These are phyloP conservation scores for Caenorhabditis elegans DNA, from an alignment of 1,140 invertebrate genomes.

Conservation along the genomic window DNA sequence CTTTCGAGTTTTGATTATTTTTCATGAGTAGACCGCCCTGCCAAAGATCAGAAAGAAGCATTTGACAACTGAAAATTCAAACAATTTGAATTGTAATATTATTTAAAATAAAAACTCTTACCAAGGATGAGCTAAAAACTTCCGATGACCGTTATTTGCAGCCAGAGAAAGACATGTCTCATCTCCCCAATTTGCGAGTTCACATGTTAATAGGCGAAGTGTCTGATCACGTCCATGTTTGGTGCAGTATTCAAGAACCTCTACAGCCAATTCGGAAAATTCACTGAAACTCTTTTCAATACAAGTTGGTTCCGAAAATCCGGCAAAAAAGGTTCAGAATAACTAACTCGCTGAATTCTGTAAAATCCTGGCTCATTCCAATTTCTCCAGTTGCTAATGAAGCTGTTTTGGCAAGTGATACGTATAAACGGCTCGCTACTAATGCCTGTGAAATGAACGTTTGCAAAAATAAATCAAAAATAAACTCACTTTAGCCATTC, in stretches of 20 bases:
- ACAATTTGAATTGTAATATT: constrained; percentile 70
- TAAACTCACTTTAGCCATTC: constrained; percentile 44
- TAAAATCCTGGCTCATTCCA: constrained; percentile 85
- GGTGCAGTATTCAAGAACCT: constrained; percentile 89
- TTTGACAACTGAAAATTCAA: constrained; percentile 76
- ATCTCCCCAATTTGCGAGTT: constrained; percentile 93
- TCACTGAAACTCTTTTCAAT: constrained; percentile 67
- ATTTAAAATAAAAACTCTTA: constrained; percentile 68
- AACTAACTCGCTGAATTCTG: constrained; percentile 68
- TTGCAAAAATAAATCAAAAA: constrained; percentile 68
- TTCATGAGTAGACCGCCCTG: constrained; percentile 94
- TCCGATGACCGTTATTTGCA: constrained; percentile 86
- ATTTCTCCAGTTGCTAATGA: constrained; percentile 91
- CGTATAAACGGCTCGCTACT: constrained; percentile 89
- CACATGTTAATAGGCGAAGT: constrained; percentile 87
- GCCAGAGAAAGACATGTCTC: constrained; percentile 92
- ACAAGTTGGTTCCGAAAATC: constrained; percentile 70
- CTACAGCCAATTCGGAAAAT: constrained; percentile 73
- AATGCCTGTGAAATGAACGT: constrained; percentile 69
- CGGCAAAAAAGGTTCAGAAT: not conserved
- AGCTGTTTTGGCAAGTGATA: constrained; percentile 92
- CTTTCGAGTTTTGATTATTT: constrained; percentile 74
- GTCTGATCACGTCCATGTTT: constrained; percentile 90
- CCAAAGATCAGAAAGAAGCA: constrained; percentile 66
- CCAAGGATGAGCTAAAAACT: constrained; percentile 85